Conservation (phyloP, 2,888 invertebrate species). For the Drosophila glabriapex region DNA sequence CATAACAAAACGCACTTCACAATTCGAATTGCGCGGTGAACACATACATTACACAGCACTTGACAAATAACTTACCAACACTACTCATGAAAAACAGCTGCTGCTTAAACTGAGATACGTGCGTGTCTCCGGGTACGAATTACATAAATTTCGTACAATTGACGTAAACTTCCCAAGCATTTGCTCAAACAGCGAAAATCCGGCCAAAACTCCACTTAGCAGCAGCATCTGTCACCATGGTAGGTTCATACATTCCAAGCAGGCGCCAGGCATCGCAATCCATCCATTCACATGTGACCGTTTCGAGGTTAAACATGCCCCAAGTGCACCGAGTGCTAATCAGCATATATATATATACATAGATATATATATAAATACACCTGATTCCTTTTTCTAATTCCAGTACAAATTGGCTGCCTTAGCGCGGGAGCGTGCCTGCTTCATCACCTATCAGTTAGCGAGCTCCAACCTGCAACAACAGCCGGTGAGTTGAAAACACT, state of each 20-base stretch:
- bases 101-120: slow-evolving; percentile 52
- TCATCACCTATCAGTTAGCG: slow-evolving; percentile 68
- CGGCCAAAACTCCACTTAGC: slow-evolving; percentile 43
- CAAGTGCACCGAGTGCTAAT: neutral
- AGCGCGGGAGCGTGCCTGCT: slow-evolving; percentile 69
- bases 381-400: slow-evolving; percentile 39
- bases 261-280: neutral
- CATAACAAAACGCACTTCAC: slow-evolving; percentile 21
- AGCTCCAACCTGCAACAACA: slow-evolving; percentile 71
- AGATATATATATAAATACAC: slow-evolving; percentile 19
- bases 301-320: slow-evolving; percentile 68
- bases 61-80: slow-evolving; percentile 44
- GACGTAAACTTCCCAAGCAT: slow-evolving; percentile 51
- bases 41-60: slow-evolving; percentile 47
- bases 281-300: slow-evolving; percentile 54
- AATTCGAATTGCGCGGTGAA: slow-evolving; percentile 34
- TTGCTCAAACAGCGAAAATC: slow-evolving; percentile 48
- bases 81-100: slow-evolving; percentile 66
- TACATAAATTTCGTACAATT: slow-evolving; percentile 82
- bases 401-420: slow-evolving; percentile 81
- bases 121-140: slow-evolving; percentile 71
- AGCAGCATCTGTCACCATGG: slow-evolving; percentile 68
- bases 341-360: neutral
- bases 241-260: slow-evolving; percentile 59
- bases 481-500: slow-evolving; percentile 66